A percentile compares a stretch with the other conserved stretches of the same genome.
phyloP scores from a whole-genome alignment of 2,888 invertebrate species.

The Bombyx huttoni region DNA sequence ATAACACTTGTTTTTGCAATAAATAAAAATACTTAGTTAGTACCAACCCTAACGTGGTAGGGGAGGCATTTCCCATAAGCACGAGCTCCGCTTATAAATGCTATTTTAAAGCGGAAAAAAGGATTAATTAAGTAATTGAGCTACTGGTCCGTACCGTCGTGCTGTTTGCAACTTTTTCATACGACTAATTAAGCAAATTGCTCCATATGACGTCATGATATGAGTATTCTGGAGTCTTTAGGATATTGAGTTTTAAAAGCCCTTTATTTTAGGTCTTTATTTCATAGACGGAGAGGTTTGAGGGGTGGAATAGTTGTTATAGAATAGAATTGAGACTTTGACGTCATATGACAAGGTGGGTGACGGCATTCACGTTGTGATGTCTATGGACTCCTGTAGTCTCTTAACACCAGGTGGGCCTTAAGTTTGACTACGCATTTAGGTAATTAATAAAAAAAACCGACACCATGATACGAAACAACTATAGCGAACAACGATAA shows the following conservation, averaged over 20 bases:
- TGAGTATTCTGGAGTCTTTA: conserved; percentile 7
- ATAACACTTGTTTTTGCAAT: background rate
- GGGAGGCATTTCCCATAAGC: conserved; percentile 58
- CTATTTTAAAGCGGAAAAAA: conserved; percentile 71
- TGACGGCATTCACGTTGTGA: too few species aligned
- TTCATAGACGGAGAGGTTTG: background rate
- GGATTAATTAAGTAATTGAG: conserved; percentile 73
- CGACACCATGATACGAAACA: too few species aligned
- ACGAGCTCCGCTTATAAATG: conserved; percentile 65
- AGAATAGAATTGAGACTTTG: too few species aligned
- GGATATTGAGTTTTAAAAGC: background rate
- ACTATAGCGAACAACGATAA: too few species aligned
- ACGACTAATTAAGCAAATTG: conserved; percentile 41
- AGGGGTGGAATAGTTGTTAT: too few species aligned
- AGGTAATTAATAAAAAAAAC: too few species aligned
- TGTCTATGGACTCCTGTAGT: too few species aligned
- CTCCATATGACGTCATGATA: conserved; percentile 18
- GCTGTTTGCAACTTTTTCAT: conserved; percentile 30
- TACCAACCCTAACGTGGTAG: conserved; percentile 39
- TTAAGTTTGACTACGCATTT: too few species aligned
- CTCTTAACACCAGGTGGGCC: too few species aligned
- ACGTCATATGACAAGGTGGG: too few species aligned
- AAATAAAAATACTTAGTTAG: conserved; percentile 2
- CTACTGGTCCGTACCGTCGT: conserved; percentile 35
- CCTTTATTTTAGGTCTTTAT: conserved; percentile 1